phyloP scores from a whole-genome alignment of 1,140 invertebrate species.

The Drosophila jambulina region DNA sequence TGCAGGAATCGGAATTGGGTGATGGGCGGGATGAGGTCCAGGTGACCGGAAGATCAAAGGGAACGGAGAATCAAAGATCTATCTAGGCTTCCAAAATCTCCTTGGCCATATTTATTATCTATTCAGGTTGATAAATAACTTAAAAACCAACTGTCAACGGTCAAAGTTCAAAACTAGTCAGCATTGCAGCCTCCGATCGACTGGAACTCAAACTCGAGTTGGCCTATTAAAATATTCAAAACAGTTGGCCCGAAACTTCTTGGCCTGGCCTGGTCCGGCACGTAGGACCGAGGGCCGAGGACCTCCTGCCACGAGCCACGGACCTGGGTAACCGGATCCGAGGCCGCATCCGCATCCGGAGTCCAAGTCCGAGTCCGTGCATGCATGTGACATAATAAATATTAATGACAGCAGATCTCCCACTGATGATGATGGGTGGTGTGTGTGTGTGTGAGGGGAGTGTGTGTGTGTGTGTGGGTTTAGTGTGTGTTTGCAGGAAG shows the following conservation, averaged over 20 bases:
- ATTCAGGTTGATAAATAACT: not conserved
- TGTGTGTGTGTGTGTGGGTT: constrained; percentile 3
- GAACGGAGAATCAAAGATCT: too few species aligned
- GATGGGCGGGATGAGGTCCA: constrained; percentile 38
- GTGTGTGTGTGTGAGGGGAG: not conserved
- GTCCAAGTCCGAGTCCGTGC: constrained; percentile 28
- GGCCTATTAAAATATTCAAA: constrained; percentile 62
- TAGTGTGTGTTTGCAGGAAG: constrained; percentile 1
- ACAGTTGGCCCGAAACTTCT: constrained; percentile 23
- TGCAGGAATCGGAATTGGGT: constrained; percentile 8
- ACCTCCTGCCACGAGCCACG: not conserved
- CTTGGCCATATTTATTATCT: not conserved
- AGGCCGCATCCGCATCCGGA: constrained; percentile 13
- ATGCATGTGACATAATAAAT: constrained; percentile 81
- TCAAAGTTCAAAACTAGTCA: not conserved
- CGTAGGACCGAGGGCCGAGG: constrained; percentile 25
- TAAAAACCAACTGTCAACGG: not conserved
- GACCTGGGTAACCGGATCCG: constrained; percentile 2
- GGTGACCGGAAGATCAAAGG: constrained; percentile 47
- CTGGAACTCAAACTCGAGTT: constrained; percentile 3
- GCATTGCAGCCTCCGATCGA: not conserved
- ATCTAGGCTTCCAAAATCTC: not conserved
- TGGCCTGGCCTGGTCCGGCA: constrained; percentile 33
- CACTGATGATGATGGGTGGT: constrained; percentile 37
- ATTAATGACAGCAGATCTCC: constrained; percentile 75